These are phyloP conservation scores for Apaloderma vittatum DNA, from an alignment of 2,113 vertebrate species.

Conservation along the genomic window DNA sequence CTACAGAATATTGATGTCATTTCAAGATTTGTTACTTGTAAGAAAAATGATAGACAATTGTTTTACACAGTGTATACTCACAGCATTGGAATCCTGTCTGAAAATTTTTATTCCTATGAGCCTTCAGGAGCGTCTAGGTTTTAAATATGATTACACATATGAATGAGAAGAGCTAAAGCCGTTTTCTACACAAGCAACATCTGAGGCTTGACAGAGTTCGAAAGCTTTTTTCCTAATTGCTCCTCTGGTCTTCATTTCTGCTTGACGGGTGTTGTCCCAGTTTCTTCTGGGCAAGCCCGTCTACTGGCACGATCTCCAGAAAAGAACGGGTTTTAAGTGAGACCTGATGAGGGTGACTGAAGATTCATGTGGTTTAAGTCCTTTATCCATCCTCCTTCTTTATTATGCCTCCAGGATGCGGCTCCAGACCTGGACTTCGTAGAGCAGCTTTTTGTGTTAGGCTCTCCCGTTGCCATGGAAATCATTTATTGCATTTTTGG, in stretches of 20 bases:
- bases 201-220: neutral
- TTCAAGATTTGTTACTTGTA: neutral
- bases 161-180: neutral
- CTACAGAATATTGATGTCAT: neutral
- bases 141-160: neutral
- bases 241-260: neutral
- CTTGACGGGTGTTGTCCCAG: neutral
- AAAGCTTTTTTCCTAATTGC: neutral
- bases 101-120: neutral
- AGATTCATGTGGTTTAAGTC: neutral
- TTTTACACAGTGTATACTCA: neutral
- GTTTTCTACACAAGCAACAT: neutral
- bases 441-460: neutral
- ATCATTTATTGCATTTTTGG: neutral
- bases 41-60: neutral
- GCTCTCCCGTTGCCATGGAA: neutral
- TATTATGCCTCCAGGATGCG: neutral
- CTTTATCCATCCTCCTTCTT: neutral
- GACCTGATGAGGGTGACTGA: neutral
- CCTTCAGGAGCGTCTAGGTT: neutral
- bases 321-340: neutral
- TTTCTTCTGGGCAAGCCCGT: neutral
- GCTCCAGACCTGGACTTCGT: neutral
- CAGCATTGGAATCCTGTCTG: neutral
- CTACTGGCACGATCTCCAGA: neutral